Evolutionary conservation across 92 coral and sea anemone genomes (phyloP).

Genomic region (Ricordea florida): DNA sequence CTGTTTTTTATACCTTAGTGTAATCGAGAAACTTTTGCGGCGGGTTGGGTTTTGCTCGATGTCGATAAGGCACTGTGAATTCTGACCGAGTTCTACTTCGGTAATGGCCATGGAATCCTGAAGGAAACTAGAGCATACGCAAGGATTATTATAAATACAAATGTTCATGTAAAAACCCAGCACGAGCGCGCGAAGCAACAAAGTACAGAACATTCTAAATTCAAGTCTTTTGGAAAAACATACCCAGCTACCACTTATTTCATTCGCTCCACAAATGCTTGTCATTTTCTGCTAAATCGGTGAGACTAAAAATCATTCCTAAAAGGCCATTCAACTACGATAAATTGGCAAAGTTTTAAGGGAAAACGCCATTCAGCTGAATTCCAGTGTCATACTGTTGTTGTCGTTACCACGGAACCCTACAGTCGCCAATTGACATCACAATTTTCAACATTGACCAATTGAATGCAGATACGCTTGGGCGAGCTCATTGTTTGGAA

Average conservation of each 20-base stretch:
- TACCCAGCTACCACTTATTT: constrained; percentile 65
- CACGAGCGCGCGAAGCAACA: too few relatives aligned
- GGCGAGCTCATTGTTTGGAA: neutral
- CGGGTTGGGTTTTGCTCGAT: constrained; percentile 92
- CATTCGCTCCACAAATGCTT: neutral
- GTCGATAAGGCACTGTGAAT: constrained; percentile 87
- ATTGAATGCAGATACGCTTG: constrained; percentile 13
- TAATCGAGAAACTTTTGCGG: constrained; percentile 87
- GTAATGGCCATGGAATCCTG: constrained; percentile 98
- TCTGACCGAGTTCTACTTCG: constrained; percentile 92
- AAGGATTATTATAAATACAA: too few relatives aligned
- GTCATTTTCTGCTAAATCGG: constrained; percentile 18
- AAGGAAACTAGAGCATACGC: constrained; percentile 67
- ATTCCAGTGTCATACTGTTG: neutral
- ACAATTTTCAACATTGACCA: constrained; percentile 14
- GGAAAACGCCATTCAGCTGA: neutral
- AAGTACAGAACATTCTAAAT: too few relatives aligned
- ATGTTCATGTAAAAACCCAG: too few relatives aligned
- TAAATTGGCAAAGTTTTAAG: neutral
- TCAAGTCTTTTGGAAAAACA: too few relatives aligned
- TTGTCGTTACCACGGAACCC: constrained; percentile 75
- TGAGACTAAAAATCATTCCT: neutral
- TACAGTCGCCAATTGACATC: neutral
- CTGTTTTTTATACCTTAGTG: constrained; percentile 58
- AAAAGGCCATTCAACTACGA: too few relatives aligned